Evolutionary conservation across 2,888 invertebrate genomes (phyloP).

Genomic region (Chymomyza caudatula): DNA sequence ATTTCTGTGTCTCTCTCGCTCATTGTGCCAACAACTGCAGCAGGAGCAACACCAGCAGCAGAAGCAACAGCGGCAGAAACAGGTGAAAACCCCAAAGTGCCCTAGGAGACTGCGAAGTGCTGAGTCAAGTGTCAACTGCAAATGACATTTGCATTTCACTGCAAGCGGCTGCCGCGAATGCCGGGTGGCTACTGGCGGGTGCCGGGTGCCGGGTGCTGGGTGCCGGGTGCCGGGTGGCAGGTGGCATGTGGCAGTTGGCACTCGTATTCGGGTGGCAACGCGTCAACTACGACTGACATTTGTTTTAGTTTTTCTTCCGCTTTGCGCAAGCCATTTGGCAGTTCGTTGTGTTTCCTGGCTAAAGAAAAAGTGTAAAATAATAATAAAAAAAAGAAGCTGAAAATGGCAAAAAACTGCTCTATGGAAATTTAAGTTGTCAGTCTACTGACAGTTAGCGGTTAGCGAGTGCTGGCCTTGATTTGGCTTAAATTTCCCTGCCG

Average conservation of each 20-base stretch:
- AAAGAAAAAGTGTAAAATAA: background rate
- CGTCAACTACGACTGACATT: constrained; percentile 70
- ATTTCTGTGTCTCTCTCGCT: constrained; percentile 23
- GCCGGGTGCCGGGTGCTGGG: too few species aligned
- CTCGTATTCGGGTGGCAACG: constrained; percentile 54
- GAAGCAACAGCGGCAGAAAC: constrained; percentile 31
- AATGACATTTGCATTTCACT: constrained; percentile 72
- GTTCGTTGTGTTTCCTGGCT: constrained; percentile 59
- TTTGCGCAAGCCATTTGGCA: constrained; percentile 70
- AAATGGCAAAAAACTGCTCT: constrained; percentile 13
- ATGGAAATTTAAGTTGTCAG: constrained; percentile 59
- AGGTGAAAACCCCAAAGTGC: constrained; percentile 72
- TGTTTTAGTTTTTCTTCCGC: constrained; percentile 72
- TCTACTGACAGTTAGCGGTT: constrained; percentile 16
- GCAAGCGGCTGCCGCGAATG: constrained; percentile 14
- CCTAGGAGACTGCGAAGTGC: constrained; percentile 71
- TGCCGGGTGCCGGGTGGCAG: too few species aligned
- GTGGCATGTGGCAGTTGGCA: background rate
- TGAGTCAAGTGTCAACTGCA: constrained; percentile 72
- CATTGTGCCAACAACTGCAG: constrained; percentile 54
- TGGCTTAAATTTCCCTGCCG: background rate
- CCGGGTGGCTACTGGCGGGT: constrained; percentile 1
- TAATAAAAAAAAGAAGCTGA: background rate
- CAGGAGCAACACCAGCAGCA: constrained; percentile 11
- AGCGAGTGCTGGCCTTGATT: background rate